Conservation (phyloP, 2,113 vertebrate species). For the Alaudala cheleensis region DNA sequence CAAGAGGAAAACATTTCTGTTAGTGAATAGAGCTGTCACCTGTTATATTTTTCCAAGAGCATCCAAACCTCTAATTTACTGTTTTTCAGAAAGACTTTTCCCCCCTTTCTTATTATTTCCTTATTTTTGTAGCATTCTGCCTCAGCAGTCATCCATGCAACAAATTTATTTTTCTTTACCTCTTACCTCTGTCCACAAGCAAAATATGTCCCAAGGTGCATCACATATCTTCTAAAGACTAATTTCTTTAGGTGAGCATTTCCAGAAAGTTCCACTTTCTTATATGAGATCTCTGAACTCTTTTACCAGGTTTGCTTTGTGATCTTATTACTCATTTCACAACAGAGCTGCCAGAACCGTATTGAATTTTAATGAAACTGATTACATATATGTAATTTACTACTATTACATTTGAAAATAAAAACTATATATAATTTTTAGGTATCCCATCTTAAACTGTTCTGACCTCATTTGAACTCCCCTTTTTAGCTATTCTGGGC, state of each 20-base stretch:
- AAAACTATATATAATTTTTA: background rate
- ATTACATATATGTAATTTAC: background rate
- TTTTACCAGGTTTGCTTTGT: background rate
- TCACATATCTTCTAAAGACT: background rate
- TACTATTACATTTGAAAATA: background rate
- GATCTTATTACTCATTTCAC: background rate
- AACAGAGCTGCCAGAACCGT: background rate
- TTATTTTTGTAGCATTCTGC: background rate
- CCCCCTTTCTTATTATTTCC: background rate
- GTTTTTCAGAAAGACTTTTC: background rate
- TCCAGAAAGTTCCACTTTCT: background rate
- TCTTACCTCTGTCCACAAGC: background rate
- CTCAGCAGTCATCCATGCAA: background rate
- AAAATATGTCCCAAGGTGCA: background rate
- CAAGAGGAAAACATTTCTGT: slow-evolving; percentile 8
- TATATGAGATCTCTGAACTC: background rate
- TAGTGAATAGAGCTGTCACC: background rate
- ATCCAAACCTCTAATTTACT: background rate
- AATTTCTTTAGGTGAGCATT: background rate
- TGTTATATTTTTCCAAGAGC: slow-evolving; percentile 18
- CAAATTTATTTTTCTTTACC: slow-evolving; percentile 15
- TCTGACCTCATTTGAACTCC: slow-evolving; percentile 69
- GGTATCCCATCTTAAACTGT: slow-evolving; percentile 1
- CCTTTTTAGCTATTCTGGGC: slow-evolving; percentile 55
- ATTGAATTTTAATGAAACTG: background rate